Base-by-base conservation (phyloP, 2,113 vertebrate genomes). In the Axis porcinus region DNA sequence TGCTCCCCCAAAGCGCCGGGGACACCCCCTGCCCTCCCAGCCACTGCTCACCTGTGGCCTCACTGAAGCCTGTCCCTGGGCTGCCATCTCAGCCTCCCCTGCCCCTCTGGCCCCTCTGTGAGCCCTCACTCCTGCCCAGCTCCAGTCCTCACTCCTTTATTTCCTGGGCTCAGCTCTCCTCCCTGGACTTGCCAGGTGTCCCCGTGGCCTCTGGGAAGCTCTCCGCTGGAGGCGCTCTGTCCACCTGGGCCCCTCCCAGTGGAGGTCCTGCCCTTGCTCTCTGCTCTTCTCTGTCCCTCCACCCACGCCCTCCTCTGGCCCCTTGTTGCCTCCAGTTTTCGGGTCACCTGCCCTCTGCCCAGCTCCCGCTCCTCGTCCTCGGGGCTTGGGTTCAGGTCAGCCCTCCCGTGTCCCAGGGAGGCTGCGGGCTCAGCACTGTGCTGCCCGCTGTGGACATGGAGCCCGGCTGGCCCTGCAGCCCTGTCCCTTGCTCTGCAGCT, bases 401-500 rank as follows among this genome's bases (percentile, higher is more conserved):
- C 43, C 43, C 50, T 47, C 45, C 45, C 47, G 47, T 50, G 47
- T 50, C 47, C 47, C 3, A 50, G 47, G 47, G 47, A 50, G 47
- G 47, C 12, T 50, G 47, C 12, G 12, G 4, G 3, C 45, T 12
- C 60, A 36, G 21, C 15, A 3, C 25, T 57, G 36, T 30, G 82
- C n/a, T 16, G 23, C 9, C 54, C 3, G 8, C 36, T 30, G 15
- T 19, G 27, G 16, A 55, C 83, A 85, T 6, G 1, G 58, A 84
- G 52, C 7, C 54, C 21, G 15, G 3, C 13, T 11, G 10, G 14
- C n/a, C 33, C 11, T 10, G 27, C 33, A 23, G 0, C 36, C 15
- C 2, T 40, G 52, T 47, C 4, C 5, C 25, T 0, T 1, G 10
- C 11, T 11, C 25, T 7, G 4, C 2, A 6, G 9, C 28, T 25